Percentiles rank a stretch among this genome's conserved stretches.
Conservation (phyloP, 1,140 invertebrate species). For the Drosophila chauvacae region DNA sequence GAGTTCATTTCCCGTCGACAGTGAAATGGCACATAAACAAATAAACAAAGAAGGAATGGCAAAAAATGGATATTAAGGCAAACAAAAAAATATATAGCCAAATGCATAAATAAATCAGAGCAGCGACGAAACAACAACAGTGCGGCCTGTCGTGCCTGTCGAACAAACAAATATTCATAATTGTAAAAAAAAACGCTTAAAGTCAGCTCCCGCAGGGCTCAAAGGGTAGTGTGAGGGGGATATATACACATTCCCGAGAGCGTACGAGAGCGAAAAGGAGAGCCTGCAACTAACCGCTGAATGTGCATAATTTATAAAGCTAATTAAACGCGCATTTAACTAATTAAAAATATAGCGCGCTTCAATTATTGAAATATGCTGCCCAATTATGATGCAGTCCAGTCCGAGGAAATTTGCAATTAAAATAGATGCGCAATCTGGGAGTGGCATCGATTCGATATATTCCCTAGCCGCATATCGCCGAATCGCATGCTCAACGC, state of each 20-base stretch:
- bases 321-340: conserved; percentile 83
- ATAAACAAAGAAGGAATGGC: conserved; percentile 44
- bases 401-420: conserved; percentile 61
- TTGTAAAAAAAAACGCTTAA: conserved; percentile 52
- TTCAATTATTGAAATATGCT: conserved; percentile 82
- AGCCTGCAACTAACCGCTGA: conserved; percentile 72
- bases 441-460: conserved; percentile 11
- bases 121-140: conserved; percentile 46
- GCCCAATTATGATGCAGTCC: conserved; percentile 57
- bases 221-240: background rate
- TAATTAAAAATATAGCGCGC: conserved; percentile 81
- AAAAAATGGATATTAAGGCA: conserved; percentile 40
- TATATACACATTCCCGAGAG: background rate
- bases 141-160: conserved; percentile 29
- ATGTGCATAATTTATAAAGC: conserved; percentile 83
- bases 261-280: background rate
- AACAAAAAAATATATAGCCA: conserved; percentile 39
- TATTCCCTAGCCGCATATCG: conserved; percentile 31
- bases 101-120: conserved; percentile 74
- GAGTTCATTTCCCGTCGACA: conserved; percentile 76
- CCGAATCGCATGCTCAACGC: conserved; percentile 39
- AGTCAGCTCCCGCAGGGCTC: conserved; percentile 28
- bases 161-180: conserved; percentile 72
- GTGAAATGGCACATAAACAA: conserved; percentile 64
- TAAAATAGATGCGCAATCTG: conserved; percentile 49